These are phyloP conservation scores for Aspidoscelis tigris DNA, from an alignment of 2,113 vertebrate species.

Conservation along the genomic window DNA sequence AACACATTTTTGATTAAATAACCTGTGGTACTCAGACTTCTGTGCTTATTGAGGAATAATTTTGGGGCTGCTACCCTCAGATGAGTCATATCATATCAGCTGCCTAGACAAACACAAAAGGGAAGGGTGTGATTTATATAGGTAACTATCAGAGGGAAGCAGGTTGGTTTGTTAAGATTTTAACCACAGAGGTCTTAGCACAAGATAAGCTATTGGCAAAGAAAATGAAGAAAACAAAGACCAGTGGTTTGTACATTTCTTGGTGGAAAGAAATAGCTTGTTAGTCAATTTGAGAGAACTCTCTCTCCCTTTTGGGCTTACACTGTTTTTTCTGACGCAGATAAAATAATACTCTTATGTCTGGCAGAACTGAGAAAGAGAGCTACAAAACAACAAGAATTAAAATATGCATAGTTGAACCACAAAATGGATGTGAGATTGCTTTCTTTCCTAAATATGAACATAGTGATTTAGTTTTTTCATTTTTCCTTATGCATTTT, in stretches of 20 bases:
- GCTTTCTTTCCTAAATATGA: no score
- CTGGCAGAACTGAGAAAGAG: not conserved
- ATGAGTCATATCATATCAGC: constrained; percentile 20
- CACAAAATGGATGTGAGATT: no score
- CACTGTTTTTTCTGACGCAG: no score
- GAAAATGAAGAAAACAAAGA: not conserved
- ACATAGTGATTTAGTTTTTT: no score
- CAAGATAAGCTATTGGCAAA: constrained; percentile 21
- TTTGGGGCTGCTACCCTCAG: not conserved
- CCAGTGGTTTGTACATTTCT: not conserved
- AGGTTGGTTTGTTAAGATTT: constrained; percentile 25
- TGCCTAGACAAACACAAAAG: constrained; percentile 3
- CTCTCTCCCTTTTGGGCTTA: not conserved
- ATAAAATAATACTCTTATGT: not conserved
- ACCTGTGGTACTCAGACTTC: not conserved
- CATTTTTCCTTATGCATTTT: no score
- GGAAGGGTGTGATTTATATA: constrained; percentile 11
- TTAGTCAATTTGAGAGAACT: not conserved
- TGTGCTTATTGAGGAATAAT: not conserved
- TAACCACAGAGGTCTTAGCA: not conserved
- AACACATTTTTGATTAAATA: not conserved
- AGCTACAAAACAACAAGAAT: no score
- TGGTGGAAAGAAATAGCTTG: not conserved
- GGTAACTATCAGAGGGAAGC: constrained; percentile 18
- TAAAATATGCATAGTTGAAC: no score